A percentile compares a stretch with the other conserved stretches of the same genome.
Evolutionary conservation across 2,888 invertebrate genomes (phyloP).

Genomic region (Tortricodes alternella): DNA sequence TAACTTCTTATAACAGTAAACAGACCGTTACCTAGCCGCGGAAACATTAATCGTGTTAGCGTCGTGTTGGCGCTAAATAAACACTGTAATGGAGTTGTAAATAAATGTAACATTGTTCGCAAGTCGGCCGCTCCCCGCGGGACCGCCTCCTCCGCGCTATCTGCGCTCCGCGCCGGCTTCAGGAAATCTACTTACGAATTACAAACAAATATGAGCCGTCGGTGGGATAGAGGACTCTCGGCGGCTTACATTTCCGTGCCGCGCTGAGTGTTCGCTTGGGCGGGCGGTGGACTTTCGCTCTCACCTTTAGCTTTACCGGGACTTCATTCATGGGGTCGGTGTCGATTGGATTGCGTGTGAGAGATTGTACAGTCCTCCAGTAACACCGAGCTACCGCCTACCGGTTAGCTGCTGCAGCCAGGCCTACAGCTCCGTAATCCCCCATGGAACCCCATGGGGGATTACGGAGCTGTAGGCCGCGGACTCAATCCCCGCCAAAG

Average conservation of each 20-base stretch:
- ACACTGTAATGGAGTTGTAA: slow-evolving; percentile 8
- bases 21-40: background rate
- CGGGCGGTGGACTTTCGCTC: background rate
- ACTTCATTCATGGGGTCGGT: no score
- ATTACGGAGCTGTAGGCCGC: no score
- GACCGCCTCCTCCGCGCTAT: background rate
- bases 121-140: slow-evolving; percentile 5
- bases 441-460: no score
- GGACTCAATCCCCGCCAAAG: no score
- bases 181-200: background rate
- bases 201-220: background rate
- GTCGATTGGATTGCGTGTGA: no score
- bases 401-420: no score
- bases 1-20: slow-evolving; percentile 14
- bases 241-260: no score
- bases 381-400: no score
- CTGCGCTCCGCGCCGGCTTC: background rate
- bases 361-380: no score
- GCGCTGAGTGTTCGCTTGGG: background rate
- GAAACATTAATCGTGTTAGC: background rate
- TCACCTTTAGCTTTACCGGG: no score
- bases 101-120: slow-evolving; percentile 13
- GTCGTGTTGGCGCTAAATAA: background rate
- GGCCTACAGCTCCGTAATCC: no score
- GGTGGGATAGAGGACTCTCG: background rate